Base-by-base conservation (phyloP, 1,140 invertebrate genomes). In the Calephelis nemesis region DNA sequence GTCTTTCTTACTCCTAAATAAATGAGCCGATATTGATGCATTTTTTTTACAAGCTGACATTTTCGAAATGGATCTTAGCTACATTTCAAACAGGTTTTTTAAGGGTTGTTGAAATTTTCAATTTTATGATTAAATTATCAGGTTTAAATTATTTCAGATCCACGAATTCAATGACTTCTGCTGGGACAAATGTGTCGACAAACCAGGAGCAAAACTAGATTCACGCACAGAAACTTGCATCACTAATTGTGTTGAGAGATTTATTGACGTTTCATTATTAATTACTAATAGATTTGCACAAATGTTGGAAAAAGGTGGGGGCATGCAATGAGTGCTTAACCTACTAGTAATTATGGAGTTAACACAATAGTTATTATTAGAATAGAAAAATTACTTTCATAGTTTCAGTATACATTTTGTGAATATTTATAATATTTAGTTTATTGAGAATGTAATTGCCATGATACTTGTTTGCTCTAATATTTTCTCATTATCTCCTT, bases 121-220 rank as follows among this genome's bases (percentile, higher is more conserved):
- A 19, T n/a, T 13, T 15, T 12, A 67, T 12, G 58, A 60, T 47
- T 47, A 69, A 50, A 47, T 9, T 48, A 47, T 60, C 19, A 50
- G 7, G 52, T 39, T 45, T 15, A 30, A 70, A 9, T 79, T 82
- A 75, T 93, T 93, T 62, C 88, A 98, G 97, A 96, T 98, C 75
- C 96, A 98, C 78, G 95, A 96, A 85, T 96, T 99, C 84, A 98
- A 97, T 75, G 97, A 98, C 79, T 94, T 97, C 67, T 99, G 98
- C 87, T 99, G 98, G 98, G 98, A 99, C 11, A 97, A 97, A 87
- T 99, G 98, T 85, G 94, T 99, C 5, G 97, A 97, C 40, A 97
- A 97, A 83, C 97, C 97, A 30, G 94, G 95, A 72, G 94, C 93
- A 47, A 98, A 98, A 91, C 87, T 99, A 71, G 98, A 98, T 81